Conservation (phyloP, 1,140 invertebrate species). For the Tetragnatha versicolor region DNA sequence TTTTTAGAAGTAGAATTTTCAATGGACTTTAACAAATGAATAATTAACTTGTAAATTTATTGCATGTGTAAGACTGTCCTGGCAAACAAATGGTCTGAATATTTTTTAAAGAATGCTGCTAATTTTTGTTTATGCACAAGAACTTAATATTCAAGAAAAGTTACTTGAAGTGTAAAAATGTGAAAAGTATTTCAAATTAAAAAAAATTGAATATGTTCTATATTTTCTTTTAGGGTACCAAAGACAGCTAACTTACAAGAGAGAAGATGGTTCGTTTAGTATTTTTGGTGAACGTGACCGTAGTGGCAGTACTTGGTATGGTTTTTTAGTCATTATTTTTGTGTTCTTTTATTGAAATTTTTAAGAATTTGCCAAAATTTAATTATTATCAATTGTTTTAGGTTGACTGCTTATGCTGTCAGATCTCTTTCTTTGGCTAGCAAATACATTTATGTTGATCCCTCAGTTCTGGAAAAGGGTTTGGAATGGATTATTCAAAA, state of each 20-base stretch:
- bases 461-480: slow-evolving; percentile 73
- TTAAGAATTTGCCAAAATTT: not conserved
- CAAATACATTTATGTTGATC: slow-evolving; percentile 78
- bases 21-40: too few species aligned
- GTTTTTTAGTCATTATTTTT: not conserved
- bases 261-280: slow-evolving; percentile 92
- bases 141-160: too few species aligned
- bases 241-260: slow-evolving; percentile 87
- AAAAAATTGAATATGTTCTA: not conserved
- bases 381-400: slow-evolving; percentile 58
- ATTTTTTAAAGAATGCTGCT: too few species aligned
- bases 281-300: slow-evolving; percentile 84
- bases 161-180: too few species aligned
- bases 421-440: slow-evolving; percentile 84
- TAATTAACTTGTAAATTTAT: too few species aligned
- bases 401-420: slow-evolving; percentile 92
- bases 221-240: slow-evolving; percentile 77
- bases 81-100: too few species aligned
- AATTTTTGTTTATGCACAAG: too few species aligned
- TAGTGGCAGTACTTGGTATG: slow-evolving; percentile 88
- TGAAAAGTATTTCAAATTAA: too few species aligned
- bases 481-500: slow-evolving; percentile 79
- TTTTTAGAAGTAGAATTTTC: too few species aligned
- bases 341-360: not conserved
- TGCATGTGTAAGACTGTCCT: too few species aligned